Percentiles rank a stretch among this genome's conserved stretches.
Conservation (phyloP, 1,140 invertebrate genomes). For the Choristoneura fumiferana region DNA sequence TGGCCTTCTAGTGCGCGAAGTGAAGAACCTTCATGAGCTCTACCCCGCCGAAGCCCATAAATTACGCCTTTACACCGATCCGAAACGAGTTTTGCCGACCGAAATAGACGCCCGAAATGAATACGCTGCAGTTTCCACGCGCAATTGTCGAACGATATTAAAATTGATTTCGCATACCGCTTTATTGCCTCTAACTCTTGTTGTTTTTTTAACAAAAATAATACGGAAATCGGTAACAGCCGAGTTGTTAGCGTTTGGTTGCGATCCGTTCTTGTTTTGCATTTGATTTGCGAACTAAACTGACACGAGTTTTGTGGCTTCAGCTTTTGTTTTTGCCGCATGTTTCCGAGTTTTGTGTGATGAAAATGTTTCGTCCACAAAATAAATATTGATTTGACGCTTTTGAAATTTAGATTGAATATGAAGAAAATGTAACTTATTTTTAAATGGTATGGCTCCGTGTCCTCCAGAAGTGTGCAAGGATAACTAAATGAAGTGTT, state of each 20-base stretch:
- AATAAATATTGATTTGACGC: no score
- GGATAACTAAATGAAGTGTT: no score
- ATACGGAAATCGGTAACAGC: constrained; percentile 9
- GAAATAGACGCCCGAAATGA: background rate
- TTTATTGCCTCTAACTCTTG: constrained; percentile 7
- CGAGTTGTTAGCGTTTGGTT: background rate
- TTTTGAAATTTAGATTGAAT: no score
- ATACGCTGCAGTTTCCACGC: background rate
- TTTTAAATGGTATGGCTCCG: no score
- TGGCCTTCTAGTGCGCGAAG: no score
- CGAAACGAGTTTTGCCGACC: background rate
- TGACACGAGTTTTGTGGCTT: constrained; percentile 10
- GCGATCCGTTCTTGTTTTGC: no score
- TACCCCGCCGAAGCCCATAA: no score
- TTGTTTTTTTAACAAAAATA: constrained; percentile 12
- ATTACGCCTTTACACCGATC: background rate
- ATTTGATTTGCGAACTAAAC: background rate
- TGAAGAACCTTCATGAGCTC: no score
- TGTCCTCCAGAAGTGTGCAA: no score
- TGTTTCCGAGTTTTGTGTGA: no score
- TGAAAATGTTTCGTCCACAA: no score
- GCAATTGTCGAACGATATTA: constrained; percentile 6
- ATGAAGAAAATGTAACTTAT: no score
- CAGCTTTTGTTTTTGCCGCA: background rate
- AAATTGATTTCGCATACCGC: constrained; percentile 6